A percentile compares a stretch with the other conserved stretches of the same genome.
These are phyloP conservation scores for Leptinotarsa haldemani DNA, from an alignment of 2,888 invertebrate genomes.

Conservation along the genomic window DNA sequence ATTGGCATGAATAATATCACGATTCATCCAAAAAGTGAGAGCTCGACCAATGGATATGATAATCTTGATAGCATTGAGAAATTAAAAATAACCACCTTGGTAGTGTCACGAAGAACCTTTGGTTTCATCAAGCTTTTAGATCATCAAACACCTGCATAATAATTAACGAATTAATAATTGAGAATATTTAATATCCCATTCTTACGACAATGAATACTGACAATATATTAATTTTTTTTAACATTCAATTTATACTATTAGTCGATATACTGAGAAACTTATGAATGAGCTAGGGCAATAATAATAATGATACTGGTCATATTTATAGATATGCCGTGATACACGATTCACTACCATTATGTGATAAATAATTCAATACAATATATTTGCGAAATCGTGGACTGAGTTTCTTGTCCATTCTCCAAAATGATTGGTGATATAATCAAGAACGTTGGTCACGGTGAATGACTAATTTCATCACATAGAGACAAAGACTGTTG, in stretches of 20 bases:
- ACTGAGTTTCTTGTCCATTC: conserved; percentile 27
- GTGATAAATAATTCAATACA: conserved; percentile 31
- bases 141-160: conserved; percentile 49
- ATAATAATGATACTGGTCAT: conserved; percentile 33
- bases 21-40: conserved; percentile 54
- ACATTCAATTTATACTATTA: not conserved
- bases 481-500: not conserved
- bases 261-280: conserved; percentile 21
- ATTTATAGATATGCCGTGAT: conserved; percentile 41
- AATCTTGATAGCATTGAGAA: conserved; percentile 50
- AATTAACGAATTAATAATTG: conserved; percentile 43
- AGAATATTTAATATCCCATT: conserved; percentile 38
- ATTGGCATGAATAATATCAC: conserved; percentile 41
- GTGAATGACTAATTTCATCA: not conserved
- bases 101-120: conserved; percentile 56
- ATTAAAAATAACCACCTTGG: conserved; percentile 55
- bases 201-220: conserved; percentile 40
- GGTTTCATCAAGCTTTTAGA: conserved; percentile 47
- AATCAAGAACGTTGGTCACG: not conserved
- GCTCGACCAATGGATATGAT: conserved; percentile 45
- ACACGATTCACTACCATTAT: conserved; percentile 38
- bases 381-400: conserved; percentile 34
- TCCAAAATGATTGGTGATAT: conserved; percentile 28
- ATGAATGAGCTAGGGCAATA: conserved; percentile 32
- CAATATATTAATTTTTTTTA: conserved; percentile 33